A percentile compares a stretch with the other conserved stretches of the same genome.
phyloP scores from a whole-genome alignment of 1,140 invertebrate genomes.

The Ceratina calcarata region DNA sequence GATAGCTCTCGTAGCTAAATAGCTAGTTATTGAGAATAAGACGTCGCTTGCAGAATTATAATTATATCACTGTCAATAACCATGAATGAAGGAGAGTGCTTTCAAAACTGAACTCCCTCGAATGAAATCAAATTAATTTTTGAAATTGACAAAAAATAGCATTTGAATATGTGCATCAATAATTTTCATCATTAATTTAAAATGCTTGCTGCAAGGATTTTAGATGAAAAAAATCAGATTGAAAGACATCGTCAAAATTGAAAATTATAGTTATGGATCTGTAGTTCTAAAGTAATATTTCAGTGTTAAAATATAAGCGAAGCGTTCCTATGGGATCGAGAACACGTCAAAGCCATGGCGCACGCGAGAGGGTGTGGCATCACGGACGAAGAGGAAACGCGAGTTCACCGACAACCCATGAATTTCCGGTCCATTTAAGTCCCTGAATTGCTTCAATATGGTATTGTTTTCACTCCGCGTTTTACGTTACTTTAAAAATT shows the following conservation, averaged over 20 bases:
- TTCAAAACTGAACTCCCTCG: no score
- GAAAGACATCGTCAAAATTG: neutral
- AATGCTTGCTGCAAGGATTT: no score
- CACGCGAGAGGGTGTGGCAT: slow-evolving; percentile 49
- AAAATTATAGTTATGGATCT: neutral
- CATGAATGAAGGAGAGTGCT: no score
- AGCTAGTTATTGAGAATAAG: slow-evolving; percentile 55
- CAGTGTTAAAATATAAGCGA: slow-evolving; percentile 29
- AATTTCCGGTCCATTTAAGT: slow-evolving; percentile 52
- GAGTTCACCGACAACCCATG: slow-evolving; percentile 48
- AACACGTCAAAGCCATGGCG: slow-evolving; percentile 34
- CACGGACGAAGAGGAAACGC: slow-evolving; percentile 48
- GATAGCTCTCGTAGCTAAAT: slow-evolving; percentile 64
- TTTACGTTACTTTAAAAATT: no score
- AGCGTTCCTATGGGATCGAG: slow-evolving; percentile 32
- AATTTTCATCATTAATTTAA: no score
- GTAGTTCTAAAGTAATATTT: slow-evolving; percentile 28
- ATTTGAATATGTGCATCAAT: no score
- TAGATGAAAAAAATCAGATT: neutral
- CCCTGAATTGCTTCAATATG: slow-evolving; percentile 17
- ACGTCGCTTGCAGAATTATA: neutral
- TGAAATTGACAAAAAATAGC: no score
- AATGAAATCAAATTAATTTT: neutral
- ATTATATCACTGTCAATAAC: neutral
- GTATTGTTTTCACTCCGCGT: no score